A percentile compares a stretch with the other conserved stretches of the same genome.
Conservation (phyloP, 2,797 vertebrate species). For the Microcaecilia unicolor region DNA sequence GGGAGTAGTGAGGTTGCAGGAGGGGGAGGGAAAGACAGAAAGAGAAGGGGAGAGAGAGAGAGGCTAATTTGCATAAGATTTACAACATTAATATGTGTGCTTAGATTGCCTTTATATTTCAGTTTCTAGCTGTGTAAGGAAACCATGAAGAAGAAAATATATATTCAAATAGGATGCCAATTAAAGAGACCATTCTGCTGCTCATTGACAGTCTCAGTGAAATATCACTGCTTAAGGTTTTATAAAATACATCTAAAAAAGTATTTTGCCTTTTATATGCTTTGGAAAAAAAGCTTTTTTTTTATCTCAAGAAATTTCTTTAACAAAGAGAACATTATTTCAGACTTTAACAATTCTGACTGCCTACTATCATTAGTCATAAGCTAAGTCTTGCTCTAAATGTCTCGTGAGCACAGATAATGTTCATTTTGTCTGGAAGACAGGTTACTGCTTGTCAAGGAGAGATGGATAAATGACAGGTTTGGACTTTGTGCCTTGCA, state of each 20-base stretch:
- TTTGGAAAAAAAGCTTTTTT: conserved; percentile 22
- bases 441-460: conserved; percentile 94
- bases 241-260: conserved; percentile 33
- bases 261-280: conserved; percentile 53
- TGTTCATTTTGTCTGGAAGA: conserved; percentile 94
- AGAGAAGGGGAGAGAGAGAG: too few relatives aligned
- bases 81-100: too few relatives aligned
- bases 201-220: conserved; percentile 38
- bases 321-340: conserved; percentile 84
- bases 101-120: conserved; percentile 28
- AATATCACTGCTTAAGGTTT: conserved; percentile 30
- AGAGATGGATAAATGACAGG: conserved; percentile 96
- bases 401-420: conserved; percentile 93
- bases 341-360: conserved; percentile 82
- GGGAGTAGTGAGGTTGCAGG: too few relatives aligned
- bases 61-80: too few relatives aligned
- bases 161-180: conserved; percentile 37
- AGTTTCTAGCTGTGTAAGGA: conserved; percentile 9
- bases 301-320: conserved; percentile 77
- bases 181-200: conserved; percentile 30
- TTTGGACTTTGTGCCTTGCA: conserved; percentile 91
- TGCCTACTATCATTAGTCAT: conserved; percentile 86
- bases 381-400: conserved; percentile 78
- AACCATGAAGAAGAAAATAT: conserved; percentile 21
- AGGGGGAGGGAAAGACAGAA: too few relatives aligned